These are phyloP conservation scores for Phalacrocorax pelagicus DNA, from an alignment of 2,113 vertebrate genomes.

Conservation along the genomic window DNA sequence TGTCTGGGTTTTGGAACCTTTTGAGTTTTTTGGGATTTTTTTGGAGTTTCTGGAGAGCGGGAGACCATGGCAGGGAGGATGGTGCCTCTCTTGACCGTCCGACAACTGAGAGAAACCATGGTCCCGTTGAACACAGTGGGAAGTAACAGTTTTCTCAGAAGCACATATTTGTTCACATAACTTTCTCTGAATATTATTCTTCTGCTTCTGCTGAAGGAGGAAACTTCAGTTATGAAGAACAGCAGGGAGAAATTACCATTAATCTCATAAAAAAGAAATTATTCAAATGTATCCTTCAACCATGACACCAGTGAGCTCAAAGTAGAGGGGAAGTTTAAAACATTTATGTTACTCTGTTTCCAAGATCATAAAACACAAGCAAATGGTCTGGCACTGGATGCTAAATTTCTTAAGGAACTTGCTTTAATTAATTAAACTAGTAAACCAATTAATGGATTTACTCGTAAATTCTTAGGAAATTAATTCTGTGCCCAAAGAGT, in stretches of 20 bases:
- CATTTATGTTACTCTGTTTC: background rate
- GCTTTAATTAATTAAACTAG: constrained; percentile 59
- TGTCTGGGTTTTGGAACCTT: background rate
- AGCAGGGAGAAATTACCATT: background rate
- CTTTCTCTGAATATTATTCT: background rate
- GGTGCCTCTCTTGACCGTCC: background rate
- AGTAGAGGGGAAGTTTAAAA: constrained; percentile 3
- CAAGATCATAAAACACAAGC: constrained; percentile 6
- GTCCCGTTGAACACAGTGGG: background rate
- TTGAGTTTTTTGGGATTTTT: background rate
- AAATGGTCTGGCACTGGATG: constrained; percentile 37
- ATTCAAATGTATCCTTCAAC: background rate
- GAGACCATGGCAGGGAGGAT: accelerated
- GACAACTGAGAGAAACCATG: background rate
- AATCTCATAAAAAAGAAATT: background rate
- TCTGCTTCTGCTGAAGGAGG: background rate
- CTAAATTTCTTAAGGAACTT: constrained; percentile 42
- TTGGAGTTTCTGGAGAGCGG: background rate
- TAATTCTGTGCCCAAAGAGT: constrained; percentile 58
- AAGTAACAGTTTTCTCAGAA: background rate
- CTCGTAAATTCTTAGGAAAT: constrained; percentile 59
- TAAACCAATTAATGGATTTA: constrained; percentile 66
- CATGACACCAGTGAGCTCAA: background rate
- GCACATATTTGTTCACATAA: background rate
- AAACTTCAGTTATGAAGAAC: background rate